A percentile compares a stretch with the other conserved stretches of the same genome.
phyloP scores from a whole-genome alignment of 2,888 invertebrate genomes.

The Andrena minutula region DNA sequence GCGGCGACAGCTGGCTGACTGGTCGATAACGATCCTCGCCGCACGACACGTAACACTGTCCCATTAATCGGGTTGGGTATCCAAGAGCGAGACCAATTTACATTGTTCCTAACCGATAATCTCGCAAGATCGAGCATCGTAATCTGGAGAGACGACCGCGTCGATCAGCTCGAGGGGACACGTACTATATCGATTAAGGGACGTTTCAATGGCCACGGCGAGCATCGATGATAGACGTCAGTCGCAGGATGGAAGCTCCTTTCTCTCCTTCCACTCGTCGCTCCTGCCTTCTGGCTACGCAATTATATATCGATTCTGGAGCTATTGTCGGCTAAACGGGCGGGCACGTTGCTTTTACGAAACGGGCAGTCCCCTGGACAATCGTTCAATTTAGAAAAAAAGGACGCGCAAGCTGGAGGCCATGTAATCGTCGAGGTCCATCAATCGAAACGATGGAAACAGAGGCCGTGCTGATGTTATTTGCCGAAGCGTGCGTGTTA shows the following conservation, averaged over 20 bases:
- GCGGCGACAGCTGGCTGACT: constrained; percentile 1
- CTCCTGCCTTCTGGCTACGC: not conserved
- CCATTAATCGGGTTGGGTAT: constrained; percentile 53
- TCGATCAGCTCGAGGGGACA: constrained; percentile 46
- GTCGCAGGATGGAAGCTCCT: constrained; percentile 18
- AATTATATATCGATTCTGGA: constrained; percentile 21
- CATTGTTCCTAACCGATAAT: constrained; percentile 62
- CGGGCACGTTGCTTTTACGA: not conserved
- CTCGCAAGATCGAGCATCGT: constrained; percentile 48
- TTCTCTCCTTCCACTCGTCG: constrained; percentile 4
- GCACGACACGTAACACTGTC: constrained; percentile 29
- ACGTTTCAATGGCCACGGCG: constrained; percentile 48
- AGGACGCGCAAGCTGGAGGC: not conserved
- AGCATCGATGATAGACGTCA: constrained; percentile 46
- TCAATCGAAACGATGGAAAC: constrained; percentile 11
- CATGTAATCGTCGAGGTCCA: constrained; percentile 6
- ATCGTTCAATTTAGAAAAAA: not conserved
- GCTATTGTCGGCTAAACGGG: constrained; percentile 12
- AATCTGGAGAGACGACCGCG: constrained; percentile 50
- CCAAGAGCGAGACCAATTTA: constrained; percentile 56
- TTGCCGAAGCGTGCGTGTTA: too few relatives aligned
- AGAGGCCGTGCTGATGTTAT: too few relatives aligned
- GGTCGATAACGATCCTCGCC: constrained; percentile 34
- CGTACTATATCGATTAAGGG: constrained; percentile 63
- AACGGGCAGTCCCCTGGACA: not conserved